Percentiles rank a stretch among this genome's conserved stretches.
Conservation (phyloP, 2,113 vertebrate species). For the Thunnus thynnus region DNA sequence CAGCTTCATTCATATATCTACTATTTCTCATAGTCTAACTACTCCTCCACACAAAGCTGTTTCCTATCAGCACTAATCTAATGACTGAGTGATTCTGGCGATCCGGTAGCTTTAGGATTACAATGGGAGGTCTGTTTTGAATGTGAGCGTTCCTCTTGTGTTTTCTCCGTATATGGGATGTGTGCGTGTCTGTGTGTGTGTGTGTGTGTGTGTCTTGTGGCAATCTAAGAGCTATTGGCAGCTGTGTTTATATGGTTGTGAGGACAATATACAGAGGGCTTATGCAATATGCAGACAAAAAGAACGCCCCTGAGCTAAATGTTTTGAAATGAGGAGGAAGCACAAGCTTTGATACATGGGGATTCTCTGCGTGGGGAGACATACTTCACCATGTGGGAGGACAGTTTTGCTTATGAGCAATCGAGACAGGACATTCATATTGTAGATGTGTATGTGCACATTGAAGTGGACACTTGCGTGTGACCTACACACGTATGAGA, state of each 20-base stretch:
- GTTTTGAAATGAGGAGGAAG: slow-evolving; percentile 67
- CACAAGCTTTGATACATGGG: slow-evolving; percentile 65
- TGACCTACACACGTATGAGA: slow-evolving; percentile 21
- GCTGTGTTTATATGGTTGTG: slow-evolving; percentile 78
- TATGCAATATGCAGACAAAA: slow-evolving; percentile 38
- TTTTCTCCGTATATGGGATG: slow-evolving; percentile 44
- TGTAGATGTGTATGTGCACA: background rate
- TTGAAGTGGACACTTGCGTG: background rate
- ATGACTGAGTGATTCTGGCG: slow-evolving; percentile 38
- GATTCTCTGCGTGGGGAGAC: slow-evolving; percentile 58
- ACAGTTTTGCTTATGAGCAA: slow-evolving; percentile 53
- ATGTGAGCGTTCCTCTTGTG: slow-evolving; percentile 18
- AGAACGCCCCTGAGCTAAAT: slow-evolving; percentile 67
- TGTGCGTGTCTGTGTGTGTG: slow-evolving; percentile 47
- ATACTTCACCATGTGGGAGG: slow-evolving; percentile 64
- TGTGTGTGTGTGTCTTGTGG: slow-evolving; percentile 39
- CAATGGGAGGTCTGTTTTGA: slow-evolving; percentile 50
- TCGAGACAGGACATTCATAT: slow-evolving; percentile 39
- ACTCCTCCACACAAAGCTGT: slow-evolving; percentile 47
- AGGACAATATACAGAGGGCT: slow-evolving; percentile 74
- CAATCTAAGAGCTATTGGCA: slow-evolving; percentile 64
- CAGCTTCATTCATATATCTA: slow-evolving; percentile 28
- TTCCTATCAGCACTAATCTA: slow-evolving; percentile 56
- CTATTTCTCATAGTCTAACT: slow-evolving; percentile 16
- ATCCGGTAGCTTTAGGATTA: slow-evolving; percentile 46